Evolutionary conservation across 64 coral and sea anemone species (phyloP), one percentile per base, ranked within the genome.

Genomic region (Porites australiensis): DNA sequence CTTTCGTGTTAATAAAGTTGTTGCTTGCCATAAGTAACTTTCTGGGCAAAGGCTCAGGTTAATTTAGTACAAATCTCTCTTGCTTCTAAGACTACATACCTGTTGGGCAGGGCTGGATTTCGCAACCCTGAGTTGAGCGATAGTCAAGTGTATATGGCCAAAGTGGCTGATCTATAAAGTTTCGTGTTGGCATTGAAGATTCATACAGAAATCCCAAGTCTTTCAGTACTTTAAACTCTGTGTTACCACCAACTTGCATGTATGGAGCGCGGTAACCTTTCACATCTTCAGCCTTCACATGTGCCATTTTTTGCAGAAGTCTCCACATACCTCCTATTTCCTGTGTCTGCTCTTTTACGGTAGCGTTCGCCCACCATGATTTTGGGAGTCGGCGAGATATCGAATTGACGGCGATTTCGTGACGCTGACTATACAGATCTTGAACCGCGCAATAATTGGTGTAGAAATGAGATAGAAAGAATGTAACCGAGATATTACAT

Each of bases 91-190:
- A 64, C 4, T 82, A 83, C 90, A 4, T 93, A 93, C 95, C 90
- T 27, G 90, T 89, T 13, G 95, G 95, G 16, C 95, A 96, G 2
- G 95, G 95, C 46, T 13, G n/a, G 23, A 96, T 96, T 2, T 4
- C 46, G 45, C 94, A 96, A 48, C 93, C 90, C 46, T 96, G 85
- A 2, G 78, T 93, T 76, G 83, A 53, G 18, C 10, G 47, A 64
- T 93, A 96, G 54, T 93, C 95, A 3, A 96, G 61, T 3, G 95
- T 96, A 59, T 96, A 96, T 16, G 95, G 95, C 95, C 95, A 96
- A 20, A 96, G 46, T 6, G 94, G 94, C 6, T 90, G 94, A 10
- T 93, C 82, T 12, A 58, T 93, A 3, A 21, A 79, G 20, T 72
- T 65, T 15, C 19, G 20, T 49, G 95, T 96, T 11, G 95, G 87